Conservation (phyloP, 1,140 invertebrate species). For the Heliothis virescens region DNA sequence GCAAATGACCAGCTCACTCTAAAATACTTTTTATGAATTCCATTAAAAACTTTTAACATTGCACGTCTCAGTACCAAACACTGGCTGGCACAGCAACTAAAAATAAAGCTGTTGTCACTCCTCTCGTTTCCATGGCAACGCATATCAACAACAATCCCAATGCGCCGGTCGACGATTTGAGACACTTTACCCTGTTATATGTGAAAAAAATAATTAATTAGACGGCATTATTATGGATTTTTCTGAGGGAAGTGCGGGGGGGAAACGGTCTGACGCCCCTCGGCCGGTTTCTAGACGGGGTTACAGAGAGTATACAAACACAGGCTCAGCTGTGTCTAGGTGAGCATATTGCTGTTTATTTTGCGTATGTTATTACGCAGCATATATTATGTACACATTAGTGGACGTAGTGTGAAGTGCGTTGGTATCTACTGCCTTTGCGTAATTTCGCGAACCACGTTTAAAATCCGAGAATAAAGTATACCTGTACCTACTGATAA, state of each 20-base stretch:
- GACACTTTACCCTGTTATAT: conserved; percentile 54
- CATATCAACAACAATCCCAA: conserved; percentile 69
- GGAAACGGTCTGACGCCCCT: conserved; percentile 60
- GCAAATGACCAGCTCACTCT: too few species aligned
- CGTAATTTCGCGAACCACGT: too few species aligned
- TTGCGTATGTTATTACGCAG: background rate
- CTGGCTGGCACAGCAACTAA: conserved; percentile 5
- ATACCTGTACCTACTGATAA: too few species aligned
- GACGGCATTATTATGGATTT: conserved; percentile 74
- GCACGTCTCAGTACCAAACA: background rate
- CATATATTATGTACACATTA: background rate
- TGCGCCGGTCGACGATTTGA: conserved; percentile 65
- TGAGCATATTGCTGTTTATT: conserved; percentile 36
- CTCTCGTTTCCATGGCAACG: conserved; percentile 69
- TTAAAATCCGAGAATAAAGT: too few species aligned
- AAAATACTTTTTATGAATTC: too few species aligned
- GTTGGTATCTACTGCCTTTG: background rate
- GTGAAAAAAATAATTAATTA: conserved; percentile 64
- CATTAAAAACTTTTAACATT: background rate
- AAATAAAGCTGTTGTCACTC: background rate
- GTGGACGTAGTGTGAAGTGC: background rate
- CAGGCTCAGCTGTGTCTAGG: conserved; percentile 68
- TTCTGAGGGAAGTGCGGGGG: conserved; percentile 69
- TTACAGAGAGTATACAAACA: conserved; percentile 71
- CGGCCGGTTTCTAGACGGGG: conserved; percentile 78